Conservation (phyloP, 2,888 invertebrate species). For the Willowsia nigromaculata region DNA sequence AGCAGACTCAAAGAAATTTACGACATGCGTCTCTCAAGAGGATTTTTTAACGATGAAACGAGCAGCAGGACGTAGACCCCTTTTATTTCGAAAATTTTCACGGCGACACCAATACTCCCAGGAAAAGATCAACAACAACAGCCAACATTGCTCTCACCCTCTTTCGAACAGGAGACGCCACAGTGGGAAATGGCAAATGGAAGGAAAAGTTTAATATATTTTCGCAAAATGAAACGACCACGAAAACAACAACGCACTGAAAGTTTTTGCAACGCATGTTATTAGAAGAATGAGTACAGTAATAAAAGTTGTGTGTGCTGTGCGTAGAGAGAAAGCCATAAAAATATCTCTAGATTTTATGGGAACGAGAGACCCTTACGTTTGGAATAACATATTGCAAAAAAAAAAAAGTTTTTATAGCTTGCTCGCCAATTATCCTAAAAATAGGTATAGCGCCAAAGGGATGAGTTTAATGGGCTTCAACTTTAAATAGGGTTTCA, state of each 20-base stretch:
- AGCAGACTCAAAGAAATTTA: not conserved
- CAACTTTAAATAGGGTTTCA: not conserved
- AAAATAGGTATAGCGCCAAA: constrained; percentile 5
- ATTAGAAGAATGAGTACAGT: not conserved
- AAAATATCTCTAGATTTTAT: constrained; percentile 6
- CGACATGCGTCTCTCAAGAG: not conserved
- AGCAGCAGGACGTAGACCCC: not conserved
- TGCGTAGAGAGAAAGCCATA: not conserved
- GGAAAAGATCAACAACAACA: not conserved
- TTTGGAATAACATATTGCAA: not conserved
- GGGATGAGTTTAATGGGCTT: not conserved
- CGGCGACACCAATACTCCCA: not conserved
- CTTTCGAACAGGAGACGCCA: no score
- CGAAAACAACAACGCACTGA: not conserved
- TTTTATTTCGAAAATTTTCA: constrained; percentile 8
- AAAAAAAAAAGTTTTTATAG: constrained; percentile 13
- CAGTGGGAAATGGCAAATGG: not conserved
- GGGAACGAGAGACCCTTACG: not conserved
- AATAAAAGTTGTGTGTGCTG: not conserved
- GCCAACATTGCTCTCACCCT: no score
- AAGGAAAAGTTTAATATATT: not conserved
- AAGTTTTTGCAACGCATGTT: not conserved
- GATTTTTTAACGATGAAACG: not conserved
- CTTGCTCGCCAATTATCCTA: constrained; percentile 40
- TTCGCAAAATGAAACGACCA: not conserved